Percentiles rank a stretch among this genome's conserved stretches.
These are phyloP conservation scores for Scaptomyza montana DNA, from an alignment of 1,140 invertebrate genomes.

Conservation along the genomic window DNA sequence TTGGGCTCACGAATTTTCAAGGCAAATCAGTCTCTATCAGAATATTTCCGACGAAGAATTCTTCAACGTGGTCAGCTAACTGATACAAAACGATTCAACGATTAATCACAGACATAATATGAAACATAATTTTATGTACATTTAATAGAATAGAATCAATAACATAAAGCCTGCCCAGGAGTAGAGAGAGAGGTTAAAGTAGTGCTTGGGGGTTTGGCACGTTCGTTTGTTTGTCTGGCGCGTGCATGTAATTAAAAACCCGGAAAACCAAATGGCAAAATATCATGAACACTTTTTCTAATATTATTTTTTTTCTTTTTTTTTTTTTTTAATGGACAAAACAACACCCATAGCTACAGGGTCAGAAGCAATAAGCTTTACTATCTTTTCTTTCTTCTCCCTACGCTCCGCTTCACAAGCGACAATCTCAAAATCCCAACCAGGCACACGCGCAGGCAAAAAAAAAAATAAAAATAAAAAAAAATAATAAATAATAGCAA, in stretches of 20 bases:
- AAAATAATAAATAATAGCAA: background rate
- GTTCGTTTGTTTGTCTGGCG: conserved; percentile 55
- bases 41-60: conserved; percentile 35
- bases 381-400: background rate
- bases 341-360: conserved; percentile 16
- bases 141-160: conserved; percentile 28
- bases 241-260: conserved; percentile 75
- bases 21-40: conserved; percentile 49
- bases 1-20: conserved; percentile 47
- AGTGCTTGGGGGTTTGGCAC: too few species aligned
- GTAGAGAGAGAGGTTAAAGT: background rate
- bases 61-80: conserved; percentile 48
- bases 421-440: conserved; percentile 20
- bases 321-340: conserved; percentile 43
- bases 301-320: background rate
- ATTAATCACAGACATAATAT: background rate
- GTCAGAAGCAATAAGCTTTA: conserved; percentile 4
- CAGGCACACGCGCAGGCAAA: conserved; percentile 54
- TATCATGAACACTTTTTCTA: conserved; percentile 59
- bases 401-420: background rate
- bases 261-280: conserved; percentile 74
- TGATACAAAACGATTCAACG: conserved; percentile 49
- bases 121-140: conserved; percentile 45
- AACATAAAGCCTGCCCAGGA: background rate
- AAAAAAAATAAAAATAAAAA: background rate